Conservation (phyloP, 92 coral and sea anemone species). For the Pocillopora meandrina region DNA sequence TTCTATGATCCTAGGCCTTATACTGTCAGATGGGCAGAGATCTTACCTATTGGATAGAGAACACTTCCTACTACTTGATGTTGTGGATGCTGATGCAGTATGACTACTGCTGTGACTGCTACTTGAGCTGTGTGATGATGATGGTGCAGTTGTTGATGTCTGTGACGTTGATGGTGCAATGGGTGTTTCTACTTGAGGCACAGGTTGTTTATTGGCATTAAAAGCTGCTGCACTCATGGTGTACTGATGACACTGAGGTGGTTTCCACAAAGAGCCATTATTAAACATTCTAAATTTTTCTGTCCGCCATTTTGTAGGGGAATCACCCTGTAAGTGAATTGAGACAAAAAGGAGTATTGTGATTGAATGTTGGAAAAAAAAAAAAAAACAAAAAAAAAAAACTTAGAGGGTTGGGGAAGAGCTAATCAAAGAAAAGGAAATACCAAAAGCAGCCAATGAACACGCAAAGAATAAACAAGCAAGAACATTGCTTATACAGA, state of each 20-base stretch:
- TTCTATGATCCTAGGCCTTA: too few relatives aligned
- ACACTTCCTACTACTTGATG: slow-evolving; percentile 43
- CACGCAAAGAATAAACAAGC: background rate
- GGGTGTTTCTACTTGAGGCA: slow-evolving; percentile 44
- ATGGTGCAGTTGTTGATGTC: slow-evolving; percentile 22
- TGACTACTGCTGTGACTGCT: slow-evolving; percentile 40
- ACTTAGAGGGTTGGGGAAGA: too few relatives aligned
- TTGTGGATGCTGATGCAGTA: slow-evolving; percentile 4
- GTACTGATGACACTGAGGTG: slow-evolving; percentile 80
- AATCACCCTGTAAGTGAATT: slow-evolving; percentile 75
- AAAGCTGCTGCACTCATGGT: slow-evolving; percentile 55
- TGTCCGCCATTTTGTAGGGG: slow-evolving; percentile 94
- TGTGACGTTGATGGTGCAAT: slow-evolving; percentile 26
- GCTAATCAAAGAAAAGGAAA: too few relatives aligned
- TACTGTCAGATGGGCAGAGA: background rate
- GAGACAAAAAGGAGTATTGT: too few relatives aligned
- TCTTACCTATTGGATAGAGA: slow-evolving; percentile 28
- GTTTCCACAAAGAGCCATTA: slow-evolving; percentile 92
- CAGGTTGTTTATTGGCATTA: slow-evolving; percentile 40
- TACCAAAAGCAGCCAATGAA: background rate
- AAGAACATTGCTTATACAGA: background rate
- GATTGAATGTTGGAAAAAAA: too few relatives aligned
- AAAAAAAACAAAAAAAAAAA: too few relatives aligned
- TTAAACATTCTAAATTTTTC: slow-evolving; percentile 90
- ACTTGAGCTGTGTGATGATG: slow-evolving; percentile 38